A percentile compares a stretch with the other conserved stretches of the same genome.
Conservation (phyloP, 1,140 invertebrate species). For the Drosophila triauraria region DNA sequence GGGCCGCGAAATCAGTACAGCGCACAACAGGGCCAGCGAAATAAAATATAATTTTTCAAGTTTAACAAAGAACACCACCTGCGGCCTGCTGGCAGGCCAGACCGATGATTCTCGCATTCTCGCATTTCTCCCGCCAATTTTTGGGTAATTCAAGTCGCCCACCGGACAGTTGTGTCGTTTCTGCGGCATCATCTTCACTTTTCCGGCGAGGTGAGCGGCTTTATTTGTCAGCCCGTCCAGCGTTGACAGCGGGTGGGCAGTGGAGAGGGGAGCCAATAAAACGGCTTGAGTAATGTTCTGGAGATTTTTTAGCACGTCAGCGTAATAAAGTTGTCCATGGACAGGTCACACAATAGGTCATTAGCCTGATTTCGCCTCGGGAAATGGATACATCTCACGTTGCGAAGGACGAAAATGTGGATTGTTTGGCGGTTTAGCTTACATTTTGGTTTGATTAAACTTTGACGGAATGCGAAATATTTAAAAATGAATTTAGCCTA, state of each 20-base stretch:
- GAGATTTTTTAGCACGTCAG: constrained; percentile 76
- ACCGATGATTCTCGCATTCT: constrained; percentile 51
- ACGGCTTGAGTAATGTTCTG: constrained; percentile 76
- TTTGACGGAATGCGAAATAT: not conserved
- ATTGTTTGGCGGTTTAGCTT: constrained; percentile 6
- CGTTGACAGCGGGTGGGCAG: constrained; percentile 54
- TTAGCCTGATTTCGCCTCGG: constrained; percentile 49
- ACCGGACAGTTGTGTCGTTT: constrained; percentile 23
- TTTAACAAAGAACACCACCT: constrained; percentile 58
- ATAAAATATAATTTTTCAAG: constrained; percentile 74
- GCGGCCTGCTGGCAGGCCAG: constrained; percentile 23
- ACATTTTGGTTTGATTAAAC: not conserved
- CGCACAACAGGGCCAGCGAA: constrained; percentile 34
- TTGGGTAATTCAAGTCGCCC: constrained; percentile 32
- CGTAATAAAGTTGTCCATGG: constrained; percentile 74
- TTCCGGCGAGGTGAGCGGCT: constrained; percentile 19
- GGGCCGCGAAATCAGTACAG: constrained; percentile 49
- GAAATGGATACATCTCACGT: constrained; percentile 41
- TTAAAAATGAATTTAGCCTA: not conserved
- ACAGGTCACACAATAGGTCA: constrained; percentile 59
- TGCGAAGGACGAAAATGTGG: constrained; percentile 1
- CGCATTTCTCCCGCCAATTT: constrained; percentile 31
- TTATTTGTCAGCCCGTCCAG: constrained; percentile 61
- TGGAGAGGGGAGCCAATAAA: constrained; percentile 59
- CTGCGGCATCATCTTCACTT: constrained; percentile 51